Percentiles rank a stretch among this genome's conserved stretches.
These are phyloP conservation scores for Xanthia icteritia DNA, from an alignment of 2,888 invertebrate genomes.

Conservation along the genomic window DNA sequence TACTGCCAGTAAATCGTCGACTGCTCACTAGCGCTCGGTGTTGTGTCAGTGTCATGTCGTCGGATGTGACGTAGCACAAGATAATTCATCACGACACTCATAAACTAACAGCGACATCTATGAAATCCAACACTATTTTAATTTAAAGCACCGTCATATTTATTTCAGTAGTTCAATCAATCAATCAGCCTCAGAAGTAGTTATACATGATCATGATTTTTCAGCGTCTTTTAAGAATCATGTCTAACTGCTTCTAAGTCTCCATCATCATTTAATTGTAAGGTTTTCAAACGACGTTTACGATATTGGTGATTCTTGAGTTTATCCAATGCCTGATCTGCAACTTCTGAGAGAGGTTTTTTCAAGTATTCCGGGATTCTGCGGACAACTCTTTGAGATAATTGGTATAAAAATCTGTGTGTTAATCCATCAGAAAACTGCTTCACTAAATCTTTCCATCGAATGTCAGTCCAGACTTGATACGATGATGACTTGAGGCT, in stretches of 20 bases:
- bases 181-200: slow-evolving; percentile 4
- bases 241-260: slow-evolving; percentile 70
- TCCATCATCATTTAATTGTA: slow-evolving; percentile 74
- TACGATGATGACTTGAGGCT: slow-evolving; percentile 76
- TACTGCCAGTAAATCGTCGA: too few relatives aligned
- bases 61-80: too few relatives aligned
- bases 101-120: too few relatives aligned
- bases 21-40: too few relatives aligned
- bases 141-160: background rate
- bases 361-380: slow-evolving; percentile 68
- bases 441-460: slow-evolving; percentile 80
- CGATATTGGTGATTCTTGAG: slow-evolving; percentile 50
- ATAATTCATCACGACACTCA: too few relatives aligned
- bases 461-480: slow-evolving; percentile 82
- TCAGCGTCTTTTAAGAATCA: slow-evolving; percentile 9
- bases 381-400: slow-evolving; percentile 60
- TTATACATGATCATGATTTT: background rate
- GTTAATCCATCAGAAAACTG: slow-evolving; percentile 82
- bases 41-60: too few relatives aligned
- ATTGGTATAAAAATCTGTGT: slow-evolving; percentile 74
- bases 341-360: slow-evolving; percentile 72
- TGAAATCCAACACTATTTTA: too few relatives aligned
- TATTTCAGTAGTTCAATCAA: slow-evolving; percentile 2
- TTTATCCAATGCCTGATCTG: slow-evolving; percentile 69
- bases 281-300: slow-evolving; percentile 77